Evolutionary conservation across 2,888 invertebrate genomes (phyloP).

Genomic region (Drosophila peninsularis): DNA sequence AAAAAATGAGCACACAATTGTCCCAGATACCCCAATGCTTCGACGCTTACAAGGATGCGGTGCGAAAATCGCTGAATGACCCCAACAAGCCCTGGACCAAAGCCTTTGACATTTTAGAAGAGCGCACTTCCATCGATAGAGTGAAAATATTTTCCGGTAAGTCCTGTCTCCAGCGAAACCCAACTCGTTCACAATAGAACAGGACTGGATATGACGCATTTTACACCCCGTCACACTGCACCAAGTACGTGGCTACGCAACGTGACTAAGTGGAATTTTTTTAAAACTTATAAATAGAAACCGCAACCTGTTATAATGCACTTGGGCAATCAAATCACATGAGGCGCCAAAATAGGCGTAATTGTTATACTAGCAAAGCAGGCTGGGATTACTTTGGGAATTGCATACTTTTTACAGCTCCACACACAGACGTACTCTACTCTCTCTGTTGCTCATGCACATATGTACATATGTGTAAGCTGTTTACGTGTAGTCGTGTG

Average conservation of each 20-base stretch:
- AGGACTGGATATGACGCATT: conserved; percentile 26
- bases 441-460: not conserved
- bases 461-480: conserved; percentile 5
- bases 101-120: conserved; percentile 88
- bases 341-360: conserved; percentile 38
- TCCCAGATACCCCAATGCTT: conserved; percentile 75
- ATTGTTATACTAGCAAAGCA: conserved; percentile 17
- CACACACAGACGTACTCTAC: conserved; percentile 5
- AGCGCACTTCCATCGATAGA: conserved; percentile 90
- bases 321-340: conserved; percentile 29
- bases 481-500: conserved; percentile 10
- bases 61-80: conserved; percentile 88
- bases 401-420: conserved; percentile 22
- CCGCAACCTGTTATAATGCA: conserved; percentile 54
- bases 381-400: conserved; percentile 10
- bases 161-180: conserved; percentile 66
- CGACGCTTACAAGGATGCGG: conserved; percentile 86
- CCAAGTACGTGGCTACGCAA: conserved; percentile 53
- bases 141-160: conserved; percentile 92
- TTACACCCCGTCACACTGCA: conserved; percentile 12
- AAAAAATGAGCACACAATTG: conserved; percentile 56
- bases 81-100: conserved; percentile 90
- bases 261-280: conserved; percentile 42
- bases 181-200: conserved; percentile 12
- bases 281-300: conserved; percentile 63